phyloP scores from a whole-genome alignment of 2,888 invertebrate genomes.

The Pardosa pseudoannulata region DNA sequence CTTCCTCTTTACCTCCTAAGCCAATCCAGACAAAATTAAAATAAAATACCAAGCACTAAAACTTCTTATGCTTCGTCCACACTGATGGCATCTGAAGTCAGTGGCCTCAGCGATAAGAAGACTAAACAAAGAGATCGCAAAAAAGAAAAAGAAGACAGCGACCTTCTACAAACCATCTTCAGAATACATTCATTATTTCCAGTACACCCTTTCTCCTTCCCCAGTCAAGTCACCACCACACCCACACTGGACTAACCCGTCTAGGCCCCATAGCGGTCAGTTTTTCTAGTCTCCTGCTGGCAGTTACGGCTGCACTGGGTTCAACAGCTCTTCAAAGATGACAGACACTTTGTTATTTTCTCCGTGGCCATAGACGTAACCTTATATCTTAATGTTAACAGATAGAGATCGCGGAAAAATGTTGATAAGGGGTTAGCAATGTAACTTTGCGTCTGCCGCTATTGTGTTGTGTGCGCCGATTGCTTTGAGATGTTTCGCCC shows the following conservation, averaged over 20 bases:
- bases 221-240: slow-evolving; percentile 24
- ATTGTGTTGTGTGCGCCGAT: background rate
- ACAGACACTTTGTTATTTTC: background rate
- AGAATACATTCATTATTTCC: slow-evolving; percentile 16
- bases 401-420: background rate
- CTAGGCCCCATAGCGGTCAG: slow-evolving; percentile 13
- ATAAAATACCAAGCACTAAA: background rate
- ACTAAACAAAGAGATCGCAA: slow-evolving; percentile 4
- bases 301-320: background rate
- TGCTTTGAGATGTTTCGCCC: background rate
- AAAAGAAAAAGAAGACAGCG: slow-evolving; percentile 26
- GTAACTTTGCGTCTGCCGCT: background rate
- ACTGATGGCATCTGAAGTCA: slow-evolving; percentile 18
- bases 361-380: background rate
- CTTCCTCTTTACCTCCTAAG: background rate
- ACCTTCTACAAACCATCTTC: slow-evolving; percentile 24
- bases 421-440: background rate
- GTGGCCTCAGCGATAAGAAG: slow-evolving; percentile 11
- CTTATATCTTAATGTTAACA: background rate
- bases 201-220: slow-evolving; percentile 8
- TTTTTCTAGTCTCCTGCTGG: background rate
- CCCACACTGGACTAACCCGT: slow-evolving; percentile 47
- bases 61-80: background rate
- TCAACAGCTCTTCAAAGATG: background rate
- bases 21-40: background rate